Percentiles rank a stretch among this genome's conserved stretches.
Evolutionary conservation across 2,888 invertebrate genomes (phyloP).

Genomic region (Perithous albicinctus): DNA sequence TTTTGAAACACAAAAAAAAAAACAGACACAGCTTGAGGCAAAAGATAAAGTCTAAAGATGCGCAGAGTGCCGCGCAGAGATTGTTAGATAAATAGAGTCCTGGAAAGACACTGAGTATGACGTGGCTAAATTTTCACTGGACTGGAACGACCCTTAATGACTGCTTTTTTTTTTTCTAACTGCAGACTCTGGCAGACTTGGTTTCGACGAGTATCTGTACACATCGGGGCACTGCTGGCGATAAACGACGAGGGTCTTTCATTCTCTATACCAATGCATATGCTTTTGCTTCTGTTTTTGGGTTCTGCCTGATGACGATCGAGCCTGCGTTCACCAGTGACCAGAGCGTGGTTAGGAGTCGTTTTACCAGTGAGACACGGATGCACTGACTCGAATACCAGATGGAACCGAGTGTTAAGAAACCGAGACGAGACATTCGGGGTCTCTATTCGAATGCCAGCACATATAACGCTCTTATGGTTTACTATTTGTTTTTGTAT

Average conservation of each 20-base stretch:
- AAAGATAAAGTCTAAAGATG: background rate
- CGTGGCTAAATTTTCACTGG: conserved; percentile 49
- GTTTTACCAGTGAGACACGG: conserved; percentile 36
- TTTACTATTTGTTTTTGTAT: conserved; percentile 57
- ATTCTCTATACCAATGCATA: conserved; percentile 12
- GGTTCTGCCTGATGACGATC: conserved; percentile 23
- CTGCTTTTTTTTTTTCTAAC: conserved; percentile 37
- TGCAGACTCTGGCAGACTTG: conserved; percentile 31
- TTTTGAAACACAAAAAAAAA: conserved; percentile 56
- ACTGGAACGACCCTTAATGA: conserved; percentile 52
- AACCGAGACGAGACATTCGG: conserved; percentile 29
- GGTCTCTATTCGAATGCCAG: conserved; percentile 28
- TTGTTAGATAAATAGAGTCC: conserved; percentile 33
- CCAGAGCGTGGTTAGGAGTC: conserved; percentile 34
- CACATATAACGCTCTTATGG: conserved; percentile 34
- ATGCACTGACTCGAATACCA: conserved; percentile 56
- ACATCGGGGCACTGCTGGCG: conserved; percentile 34
- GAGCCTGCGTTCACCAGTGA: conserved; percentile 27
- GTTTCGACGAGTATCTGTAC: conserved; percentile 19
- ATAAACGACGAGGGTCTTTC: conserved; percentile 57
- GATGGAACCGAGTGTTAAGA: conserved; percentile 61
- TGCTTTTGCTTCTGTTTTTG: conserved; percentile 38
- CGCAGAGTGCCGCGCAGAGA: background rate
- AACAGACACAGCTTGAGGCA: background rate
- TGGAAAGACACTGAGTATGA: conserved; percentile 35